These are phyloP conservation scores for Crotophaga sulcirostris DNA, from an alignment of 2,113 vertebrate genomes.

Conservation along the genomic window DNA sequence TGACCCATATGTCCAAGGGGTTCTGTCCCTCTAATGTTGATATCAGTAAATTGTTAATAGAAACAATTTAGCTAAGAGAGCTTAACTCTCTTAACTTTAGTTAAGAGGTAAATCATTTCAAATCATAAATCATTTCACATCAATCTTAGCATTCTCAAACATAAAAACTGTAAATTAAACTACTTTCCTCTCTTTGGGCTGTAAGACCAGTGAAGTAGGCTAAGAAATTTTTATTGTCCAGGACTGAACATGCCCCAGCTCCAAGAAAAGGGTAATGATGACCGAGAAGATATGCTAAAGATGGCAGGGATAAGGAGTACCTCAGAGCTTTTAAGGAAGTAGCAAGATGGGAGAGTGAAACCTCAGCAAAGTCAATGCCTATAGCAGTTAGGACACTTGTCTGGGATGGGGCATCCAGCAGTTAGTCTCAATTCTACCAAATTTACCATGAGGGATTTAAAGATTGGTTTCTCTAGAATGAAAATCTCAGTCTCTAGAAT, in stretches of 20 bases:
- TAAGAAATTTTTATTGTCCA: neutral
- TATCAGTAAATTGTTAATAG: neutral
- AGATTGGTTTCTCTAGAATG: neutral
- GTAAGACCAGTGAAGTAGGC: accelerated
- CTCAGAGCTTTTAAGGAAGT: neutral
- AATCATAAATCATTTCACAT: too few species aligned
- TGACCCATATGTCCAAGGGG: too few species aligned
- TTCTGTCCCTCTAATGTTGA: accelerated
- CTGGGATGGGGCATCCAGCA: neutral
- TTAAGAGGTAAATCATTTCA: too few species aligned
- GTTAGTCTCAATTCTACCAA: neutral
- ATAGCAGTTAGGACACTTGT: neutral
- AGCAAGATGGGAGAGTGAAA: neutral
- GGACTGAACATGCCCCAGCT: accelerated
- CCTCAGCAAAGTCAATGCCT: neutral
- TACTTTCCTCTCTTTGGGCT: neutral
- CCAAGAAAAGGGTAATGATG: accelerated
- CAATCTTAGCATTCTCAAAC: neutral
- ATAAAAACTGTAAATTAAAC: neutral
- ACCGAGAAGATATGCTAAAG: neutral
- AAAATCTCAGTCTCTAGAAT: too few species aligned
- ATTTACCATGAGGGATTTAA: neutral
- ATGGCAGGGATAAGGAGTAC: neutral
- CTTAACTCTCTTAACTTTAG: too few species aligned
- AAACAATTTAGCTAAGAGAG: too few species aligned